Percentiles rank a stretch among this genome's conserved stretches.
phyloP scores from a whole-genome alignment of 2,113 vertebrate species.

The Euleptes europaea region DNA sequence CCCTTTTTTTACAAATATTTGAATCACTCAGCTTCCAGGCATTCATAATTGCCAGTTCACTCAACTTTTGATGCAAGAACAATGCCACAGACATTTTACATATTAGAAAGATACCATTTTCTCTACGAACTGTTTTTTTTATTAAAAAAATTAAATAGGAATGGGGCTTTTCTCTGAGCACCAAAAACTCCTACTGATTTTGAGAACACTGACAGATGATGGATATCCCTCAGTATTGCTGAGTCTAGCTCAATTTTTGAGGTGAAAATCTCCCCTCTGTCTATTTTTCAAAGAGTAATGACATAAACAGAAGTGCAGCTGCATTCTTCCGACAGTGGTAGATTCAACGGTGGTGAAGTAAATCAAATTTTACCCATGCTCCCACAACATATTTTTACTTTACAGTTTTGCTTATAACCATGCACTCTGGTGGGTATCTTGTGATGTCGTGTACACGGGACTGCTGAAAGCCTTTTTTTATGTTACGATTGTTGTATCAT shows the following conservation, averaged over 20 bases:
- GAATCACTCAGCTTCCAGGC: neutral
- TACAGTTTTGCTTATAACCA: conserved; percentile 40
- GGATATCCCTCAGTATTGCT: conserved; percentile 46
- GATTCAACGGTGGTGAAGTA: conserved; percentile 43
- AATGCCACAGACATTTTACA: conserved; percentile 26
- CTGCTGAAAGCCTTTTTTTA: neutral
- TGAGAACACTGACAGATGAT: conserved; percentile 64
- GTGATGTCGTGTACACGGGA: neutral
- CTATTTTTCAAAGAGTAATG: conserved; percentile 60
- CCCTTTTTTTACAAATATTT: conserved; percentile 3
- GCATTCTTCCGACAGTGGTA: conserved; percentile 8
- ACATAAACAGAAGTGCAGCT: conserved; percentile 63
- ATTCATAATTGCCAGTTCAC: conserved; percentile 45
- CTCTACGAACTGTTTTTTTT: conserved; percentile 52
- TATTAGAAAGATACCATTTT: conserved; percentile 34
- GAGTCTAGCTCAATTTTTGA: conserved; percentile 57
- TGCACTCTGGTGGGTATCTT: neutral
- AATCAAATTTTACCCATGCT: conserved; percentile 62
- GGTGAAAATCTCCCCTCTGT: conserved; percentile 45
- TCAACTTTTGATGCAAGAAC: conserved; percentile 32
- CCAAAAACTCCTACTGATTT: conserved; percentile 38
- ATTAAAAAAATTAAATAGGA: neutral
- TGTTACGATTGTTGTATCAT: conserved; percentile 17
- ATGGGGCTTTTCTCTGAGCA: neutral
- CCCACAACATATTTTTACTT: neutral